Evolutionary conservation across 2,888 invertebrate genomes (phyloP), one percentile per base, ranked within the genome.

Genomic region (Campoplex capitator): DNA sequence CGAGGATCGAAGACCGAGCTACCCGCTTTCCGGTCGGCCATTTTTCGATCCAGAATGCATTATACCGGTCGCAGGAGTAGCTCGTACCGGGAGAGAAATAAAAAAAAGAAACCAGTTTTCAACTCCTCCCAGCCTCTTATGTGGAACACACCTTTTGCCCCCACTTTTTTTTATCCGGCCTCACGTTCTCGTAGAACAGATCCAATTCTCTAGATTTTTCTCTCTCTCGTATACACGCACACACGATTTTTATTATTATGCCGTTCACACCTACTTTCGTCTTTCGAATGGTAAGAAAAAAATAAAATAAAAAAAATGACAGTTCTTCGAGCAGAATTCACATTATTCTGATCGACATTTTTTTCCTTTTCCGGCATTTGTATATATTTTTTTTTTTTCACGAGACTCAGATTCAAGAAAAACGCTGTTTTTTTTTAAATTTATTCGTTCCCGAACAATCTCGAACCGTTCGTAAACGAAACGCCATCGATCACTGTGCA

Each of bases 81-180:
- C 65, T 73, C 58, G 56, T 48, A 71, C 48, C 73, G 11, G 51
- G 16, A 73, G 73, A 80, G 48, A 62, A 73, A 74, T 70, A 79
- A 75, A 83, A 62, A 62, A 76, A 58, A 78, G 79, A 89, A 91
- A 92, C 89, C 90, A 90, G 91, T 92, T 91, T 88, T 84, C 82
- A 82, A 87, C 90, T 91, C 91, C 90, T 88, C 92, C 91, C 89
- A 90, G 83, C 73, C 76, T 73, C 79, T 88, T 88, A 54, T 85
- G 86, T 76, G 71, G 83, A 83, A 68, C 79, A 75, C 78, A 79
- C 87, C 88, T 83, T 81, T 68, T 84, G 80, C 58, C 80, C 78
- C 68, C 76, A 51, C 86, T 78, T 51, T 86, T 77, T 89, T 91
- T 89, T 89, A 89, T 28, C 68, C 79, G 45, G 80, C 81, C 75